Percentiles rank a stretch among this genome's conserved stretches.
phyloP scores from a whole-genome alignment of 2,888 invertebrate genomes.

The Serrognathus titanus region DNA sequence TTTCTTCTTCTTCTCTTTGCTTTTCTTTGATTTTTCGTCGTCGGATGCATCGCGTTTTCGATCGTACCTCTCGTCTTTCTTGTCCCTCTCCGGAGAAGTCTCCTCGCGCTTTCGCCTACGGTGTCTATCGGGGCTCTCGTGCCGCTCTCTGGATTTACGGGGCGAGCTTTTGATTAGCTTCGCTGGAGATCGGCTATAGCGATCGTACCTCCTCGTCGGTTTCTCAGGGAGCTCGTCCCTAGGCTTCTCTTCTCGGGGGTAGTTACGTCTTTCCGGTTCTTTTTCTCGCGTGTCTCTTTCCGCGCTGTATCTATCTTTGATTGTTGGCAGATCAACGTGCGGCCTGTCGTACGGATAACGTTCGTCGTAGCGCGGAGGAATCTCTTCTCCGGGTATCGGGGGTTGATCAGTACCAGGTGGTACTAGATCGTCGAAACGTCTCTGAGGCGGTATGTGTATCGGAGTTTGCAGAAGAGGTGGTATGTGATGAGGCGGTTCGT shows the following conservation, averaged over 20 bases:
- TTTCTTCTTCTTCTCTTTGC: conserved; percentile 54
- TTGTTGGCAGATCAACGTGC: neutral
- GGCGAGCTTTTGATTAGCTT: conserved; percentile 5
- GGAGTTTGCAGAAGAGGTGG: conserved; percentile 29
- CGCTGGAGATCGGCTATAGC: conserved; percentile 12
- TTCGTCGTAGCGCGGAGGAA: conserved; percentile 51
- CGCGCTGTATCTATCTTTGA: conserved; percentile 8
- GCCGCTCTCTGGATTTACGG: conserved; percentile 22
- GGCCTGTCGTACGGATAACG: conserved; percentile 16
- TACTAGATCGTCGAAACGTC: conserved; percentile 54
- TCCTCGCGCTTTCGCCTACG: conserved; percentile 40
- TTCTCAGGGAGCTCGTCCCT: conserved; percentile 11
- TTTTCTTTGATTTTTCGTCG: conserved; percentile 44
- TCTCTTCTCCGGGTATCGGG: conserved; percentile 61
- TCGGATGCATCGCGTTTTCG: conserved; percentile 40
- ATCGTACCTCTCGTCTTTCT: conserved; percentile 39
- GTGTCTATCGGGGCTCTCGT: conserved; percentile 40
- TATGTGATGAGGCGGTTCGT: conserved; percentile 20
- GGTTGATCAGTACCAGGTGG: conserved; percentile 60
- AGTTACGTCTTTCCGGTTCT: conserved; percentile 40
- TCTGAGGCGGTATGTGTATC: conserved; percentile 31
- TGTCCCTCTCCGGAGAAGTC: conserved; percentile 37
- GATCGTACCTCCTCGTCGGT: conserved; percentile 8
- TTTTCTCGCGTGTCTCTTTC: conserved; percentile 44
- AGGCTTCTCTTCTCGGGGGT: conserved; percentile 28